Conservation (phyloP, 1,140 invertebrate genomes). For the Hycleus phaleratus region DNA sequence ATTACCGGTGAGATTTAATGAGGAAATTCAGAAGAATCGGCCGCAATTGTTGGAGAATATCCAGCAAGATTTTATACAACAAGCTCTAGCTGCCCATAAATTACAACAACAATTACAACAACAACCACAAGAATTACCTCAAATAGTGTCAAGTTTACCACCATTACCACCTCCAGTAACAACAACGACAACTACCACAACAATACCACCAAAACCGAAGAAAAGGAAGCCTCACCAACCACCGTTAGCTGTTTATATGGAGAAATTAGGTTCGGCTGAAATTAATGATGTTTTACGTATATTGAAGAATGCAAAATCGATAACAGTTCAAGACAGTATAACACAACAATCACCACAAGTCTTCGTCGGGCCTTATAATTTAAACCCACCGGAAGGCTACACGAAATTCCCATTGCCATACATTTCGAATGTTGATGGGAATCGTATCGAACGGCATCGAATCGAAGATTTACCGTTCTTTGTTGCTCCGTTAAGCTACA, state of each 20-base stretch:
- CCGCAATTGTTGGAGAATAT: slow-evolving; percentile 17
- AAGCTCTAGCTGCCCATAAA: slow-evolving; percentile 43
- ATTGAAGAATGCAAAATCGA: slow-evolving; percentile 60
- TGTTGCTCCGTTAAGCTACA: slow-evolving; percentile 73
- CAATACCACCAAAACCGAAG: slow-evolving; percentile 38
- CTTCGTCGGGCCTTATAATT: slow-evolving; percentile 68
- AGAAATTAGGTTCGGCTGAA: slow-evolving; percentile 42
- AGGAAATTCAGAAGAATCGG: not conserved
- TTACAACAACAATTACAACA: slow-evolving; percentile 39
- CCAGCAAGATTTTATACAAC: slow-evolving; percentile 41
- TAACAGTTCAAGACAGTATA: slow-evolving; percentile 67
- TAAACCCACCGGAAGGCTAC: slow-evolving; percentile 61
- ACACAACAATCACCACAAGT: slow-evolving; percentile 58
- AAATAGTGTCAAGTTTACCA: too few species aligned
- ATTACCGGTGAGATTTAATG: too few species aligned
- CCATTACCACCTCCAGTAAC: not conserved
- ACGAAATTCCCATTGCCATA: slow-evolving; percentile 76
- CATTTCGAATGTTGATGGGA: slow-evolving; percentile 62
- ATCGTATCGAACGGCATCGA: slow-evolving; percentile 58
- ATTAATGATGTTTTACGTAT: slow-evolving; percentile 60
- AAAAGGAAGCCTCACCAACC: slow-evolving; percentile 68
- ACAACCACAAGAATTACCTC: slow-evolving; percentile 4
- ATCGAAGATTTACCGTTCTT: slow-evolving; percentile 70
- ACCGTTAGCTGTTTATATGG: slow-evolving; percentile 69
- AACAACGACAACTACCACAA: slow-evolving; percentile 7